phyloP scores from a whole-genome alignment of 2,888 invertebrate genomes.

The Panopea generosa region DNA sequence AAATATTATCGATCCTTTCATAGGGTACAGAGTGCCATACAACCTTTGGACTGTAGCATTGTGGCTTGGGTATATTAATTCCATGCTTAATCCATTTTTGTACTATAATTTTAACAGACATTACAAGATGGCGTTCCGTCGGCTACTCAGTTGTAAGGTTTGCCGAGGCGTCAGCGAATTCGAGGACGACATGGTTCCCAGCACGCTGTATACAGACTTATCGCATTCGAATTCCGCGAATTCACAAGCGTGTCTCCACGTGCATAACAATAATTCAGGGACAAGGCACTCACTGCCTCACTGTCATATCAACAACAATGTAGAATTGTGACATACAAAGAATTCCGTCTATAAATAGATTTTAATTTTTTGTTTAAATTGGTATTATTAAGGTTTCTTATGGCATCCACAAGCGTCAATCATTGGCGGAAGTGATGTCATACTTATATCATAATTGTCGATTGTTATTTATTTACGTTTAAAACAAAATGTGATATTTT shows the following conservation, averaged over 20 bases:
- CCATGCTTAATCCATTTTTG: conserved; percentile 77
- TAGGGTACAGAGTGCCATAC: conserved; percentile 79
- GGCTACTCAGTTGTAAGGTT: conserved; percentile 73
- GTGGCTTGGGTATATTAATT: conserved; percentile 83
- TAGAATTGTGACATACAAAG: conserved; percentile 50
- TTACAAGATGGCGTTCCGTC: conserved; percentile 78
- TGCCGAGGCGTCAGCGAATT: conserved; percentile 78
- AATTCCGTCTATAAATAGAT: background rate
- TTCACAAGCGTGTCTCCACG: conserved; percentile 54
- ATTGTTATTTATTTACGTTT: too few relatives aligned
- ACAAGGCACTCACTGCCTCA: conserved; percentile 53
- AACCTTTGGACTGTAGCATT: conserved; percentile 77
- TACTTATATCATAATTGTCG: too few relatives aligned
- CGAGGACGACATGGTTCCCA: conserved; percentile 70
- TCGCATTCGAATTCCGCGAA: conserved; percentile 60
- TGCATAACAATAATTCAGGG: conserved; percentile 31
- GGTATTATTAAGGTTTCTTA: too few relatives aligned
- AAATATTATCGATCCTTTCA: conserved; percentile 80
- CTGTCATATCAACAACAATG: conserved; percentile 55
- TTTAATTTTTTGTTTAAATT: too few relatives aligned
- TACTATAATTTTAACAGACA: conserved; percentile 78
- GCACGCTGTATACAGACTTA: conserved; percentile 56
- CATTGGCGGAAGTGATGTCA: too few relatives aligned
- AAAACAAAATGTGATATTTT: too few relatives aligned
- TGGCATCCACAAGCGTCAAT: too few relatives aligned